phyloP scores from a whole-genome alignment of 2,113 vertebrate species.

The Hiodon tergisus region DNA sequence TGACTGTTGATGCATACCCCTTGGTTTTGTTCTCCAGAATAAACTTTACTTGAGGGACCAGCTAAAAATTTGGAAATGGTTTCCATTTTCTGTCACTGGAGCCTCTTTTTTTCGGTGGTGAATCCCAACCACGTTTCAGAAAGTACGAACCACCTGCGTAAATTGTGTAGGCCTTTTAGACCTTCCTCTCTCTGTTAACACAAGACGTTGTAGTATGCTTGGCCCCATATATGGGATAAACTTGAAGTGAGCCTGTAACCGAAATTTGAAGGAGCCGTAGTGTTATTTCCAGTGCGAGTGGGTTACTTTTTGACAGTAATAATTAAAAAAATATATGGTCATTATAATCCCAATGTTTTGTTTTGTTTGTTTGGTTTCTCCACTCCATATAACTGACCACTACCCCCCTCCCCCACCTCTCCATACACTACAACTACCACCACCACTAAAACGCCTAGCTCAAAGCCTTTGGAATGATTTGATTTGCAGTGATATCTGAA shows the following conservation, averaged over 20 bases:
- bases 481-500: slow-evolving; percentile 80
- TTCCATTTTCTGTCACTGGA: slow-evolving; percentile 43
- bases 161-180: slow-evolving; percentile 51
- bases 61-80: too few species aligned
- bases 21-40: too few species aligned
- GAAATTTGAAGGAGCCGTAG: slow-evolving; percentile 27
- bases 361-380: neutral
- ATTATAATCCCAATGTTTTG: slow-evolving; percentile 25
- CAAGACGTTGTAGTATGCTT: too few species aligned
- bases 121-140: too few species aligned
- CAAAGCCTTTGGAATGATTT: slow-evolving; percentile 72
- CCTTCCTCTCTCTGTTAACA: slow-evolving; percentile 59
- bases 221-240: too few species aligned
- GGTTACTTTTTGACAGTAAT: slow-evolving; percentile 18
- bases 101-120: slow-evolving; percentile 38
- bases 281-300: slow-evolving; percentile 9
- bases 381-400: slow-evolving; percentile 1
- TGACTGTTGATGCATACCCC: too few species aligned
- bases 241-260: slow-evolving; percentile 55
- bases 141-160: too few species aligned
- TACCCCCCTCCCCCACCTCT: slow-evolving; percentile 9
- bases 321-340: slow-evolving; percentile 16
- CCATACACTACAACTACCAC: slow-evolving; percentile 35
- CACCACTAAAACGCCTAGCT: slow-evolving; percentile 42
- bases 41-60: too few species aligned